Conservation (phyloP, 1,140 invertebrate genomes). For the Capitella teleta region DNA sequence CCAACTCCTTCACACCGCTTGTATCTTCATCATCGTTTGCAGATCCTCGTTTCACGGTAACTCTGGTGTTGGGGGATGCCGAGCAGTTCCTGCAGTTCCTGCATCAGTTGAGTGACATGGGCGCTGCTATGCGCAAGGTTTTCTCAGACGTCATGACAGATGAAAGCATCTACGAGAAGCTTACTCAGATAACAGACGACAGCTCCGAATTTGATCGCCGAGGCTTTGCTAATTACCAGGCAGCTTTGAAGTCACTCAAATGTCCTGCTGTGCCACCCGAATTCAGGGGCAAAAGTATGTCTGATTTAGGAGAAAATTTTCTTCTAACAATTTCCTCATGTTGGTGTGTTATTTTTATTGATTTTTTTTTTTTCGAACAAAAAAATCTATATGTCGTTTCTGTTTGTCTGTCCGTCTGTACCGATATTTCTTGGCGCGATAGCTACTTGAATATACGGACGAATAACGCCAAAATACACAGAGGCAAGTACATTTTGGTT, state of each 20-base stretch:
- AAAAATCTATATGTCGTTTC: too few relatives aligned
- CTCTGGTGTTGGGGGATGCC: constrained; percentile 58
- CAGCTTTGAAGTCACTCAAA: background rate
- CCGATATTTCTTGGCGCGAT: too few relatives aligned
- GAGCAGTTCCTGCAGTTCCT: constrained; percentile 73
- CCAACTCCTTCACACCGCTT: background rate
- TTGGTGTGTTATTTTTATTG: too few relatives aligned
- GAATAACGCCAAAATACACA: too few relatives aligned
- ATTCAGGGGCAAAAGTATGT: constrained; percentile 8
- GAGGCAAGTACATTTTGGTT: too few relatives aligned
- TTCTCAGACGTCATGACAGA: constrained; percentile 83
- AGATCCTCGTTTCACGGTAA: constrained; percentile 19
- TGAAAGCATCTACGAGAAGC: constrained; percentile 41
- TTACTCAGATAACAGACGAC: constrained; percentile 20
- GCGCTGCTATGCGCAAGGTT: constrained; percentile 81
- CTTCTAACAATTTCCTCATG: too few relatives aligned
- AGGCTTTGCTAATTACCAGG: background rate
- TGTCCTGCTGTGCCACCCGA: constrained; percentile 1
- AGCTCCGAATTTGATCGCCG: background rate
- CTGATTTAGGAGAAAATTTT: constrained; percentile 53
- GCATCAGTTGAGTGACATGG: constrained; percentile 85
- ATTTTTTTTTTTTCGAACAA: too few relatives aligned
- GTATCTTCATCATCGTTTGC: constrained; percentile 7
- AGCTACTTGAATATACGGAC: too few relatives aligned
- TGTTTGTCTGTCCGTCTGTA: too few relatives aligned